Base-by-base conservation (phyloP, 2,888 invertebrate species). In the Sminthurinus aureus region DNA sequence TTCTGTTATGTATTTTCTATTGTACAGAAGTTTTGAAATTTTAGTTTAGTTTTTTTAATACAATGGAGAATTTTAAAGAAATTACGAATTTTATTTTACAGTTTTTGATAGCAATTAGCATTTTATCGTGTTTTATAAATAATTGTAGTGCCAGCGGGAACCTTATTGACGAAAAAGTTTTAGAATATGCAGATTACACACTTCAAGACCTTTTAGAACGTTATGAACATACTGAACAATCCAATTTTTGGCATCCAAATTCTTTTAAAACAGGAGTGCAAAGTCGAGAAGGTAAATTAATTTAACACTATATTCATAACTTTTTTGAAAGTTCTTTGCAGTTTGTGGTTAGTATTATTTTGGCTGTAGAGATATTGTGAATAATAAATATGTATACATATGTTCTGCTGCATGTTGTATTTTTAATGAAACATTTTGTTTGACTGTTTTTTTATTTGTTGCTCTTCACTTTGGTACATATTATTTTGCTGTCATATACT, bases 201-300 rank as follows among this genome's bases (percentile, higher is more conserved):
- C 38, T 86, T 12, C 82, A 79, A 71, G 85, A 87, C 26, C 24
- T 86, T 9, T 69, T 81, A 2, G 79, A 75, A 26, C 83, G 83
- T 15, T 86, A 86, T 79, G 80, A 81, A 22, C 84, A 74, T 13
- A 80, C 83, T 20, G 85, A 86, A 66, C 81, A 84, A 0, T 83
- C 84, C 51, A 81, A 86, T 18, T 87, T 87, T 79, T 88, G 86
- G 86, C 86, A 87, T 69, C 86, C 86, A 0, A 85, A 84, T 79
- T 77, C 81, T 12, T 86, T 82, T 69, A 85, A 85, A 71, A 81
- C 85, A 18, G 85, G 83, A 73, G 81, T 83, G 66, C 82, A 84
- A 11, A 85, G 85, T 71, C 82, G 87, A 71, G 86, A 87, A 85
- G 85, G 88, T 87, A 83, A 80, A 50, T 52, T 73, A 13, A 22